Conservation (phyloP, 1,140 invertebrate genomes). For the Micrasema minimum region DNA sequence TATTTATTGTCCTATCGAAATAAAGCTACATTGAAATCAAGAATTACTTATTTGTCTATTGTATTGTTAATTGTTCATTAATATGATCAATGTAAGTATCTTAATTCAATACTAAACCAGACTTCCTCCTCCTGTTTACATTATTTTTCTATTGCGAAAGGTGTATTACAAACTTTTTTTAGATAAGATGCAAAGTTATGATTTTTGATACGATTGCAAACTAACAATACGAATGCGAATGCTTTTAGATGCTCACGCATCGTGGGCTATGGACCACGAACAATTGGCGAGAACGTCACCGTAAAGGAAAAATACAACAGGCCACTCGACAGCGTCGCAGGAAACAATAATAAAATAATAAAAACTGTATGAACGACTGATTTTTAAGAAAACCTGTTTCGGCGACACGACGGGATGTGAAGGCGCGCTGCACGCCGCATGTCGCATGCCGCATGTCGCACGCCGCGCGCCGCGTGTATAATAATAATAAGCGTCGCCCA, state of each 20-base stretch:
- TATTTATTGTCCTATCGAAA: too few relatives aligned
- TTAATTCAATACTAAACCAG: too few relatives aligned
- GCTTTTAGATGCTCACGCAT: not conserved
- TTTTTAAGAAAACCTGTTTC: slow-evolving; percentile 45
- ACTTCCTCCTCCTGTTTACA: too few relatives aligned
- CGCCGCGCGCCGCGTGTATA: not conserved
- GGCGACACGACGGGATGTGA: slow-evolving; percentile 11
- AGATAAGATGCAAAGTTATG: not conserved
- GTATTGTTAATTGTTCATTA: too few relatives aligned
- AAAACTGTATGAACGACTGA: slow-evolving; percentile 45
- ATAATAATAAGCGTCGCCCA: not conserved
- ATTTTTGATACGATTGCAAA: not conserved
- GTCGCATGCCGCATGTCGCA: not conserved
- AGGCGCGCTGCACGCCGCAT: slow-evolving; percentile 23
- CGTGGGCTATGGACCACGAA: not conserved
- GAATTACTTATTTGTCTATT: too few relatives aligned
- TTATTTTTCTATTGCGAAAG: not conserved
- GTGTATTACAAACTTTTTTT: not conserved
- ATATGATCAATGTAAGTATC: too few relatives aligned
- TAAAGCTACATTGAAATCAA: too few relatives aligned
- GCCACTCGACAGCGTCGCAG: slow-evolving; percentile 16
- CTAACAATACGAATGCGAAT: not conserved
- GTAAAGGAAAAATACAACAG: slow-evolving; percentile 1
- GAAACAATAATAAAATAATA: slow-evolving; percentile 41
- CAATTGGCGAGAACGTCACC: slow-evolving; percentile 12